Evolutionary conservation across 1,140 invertebrate genomes (phyloP), one percentile per base, ranked within the genome.

Genomic region (Tetragnatha versicolor): DNA sequence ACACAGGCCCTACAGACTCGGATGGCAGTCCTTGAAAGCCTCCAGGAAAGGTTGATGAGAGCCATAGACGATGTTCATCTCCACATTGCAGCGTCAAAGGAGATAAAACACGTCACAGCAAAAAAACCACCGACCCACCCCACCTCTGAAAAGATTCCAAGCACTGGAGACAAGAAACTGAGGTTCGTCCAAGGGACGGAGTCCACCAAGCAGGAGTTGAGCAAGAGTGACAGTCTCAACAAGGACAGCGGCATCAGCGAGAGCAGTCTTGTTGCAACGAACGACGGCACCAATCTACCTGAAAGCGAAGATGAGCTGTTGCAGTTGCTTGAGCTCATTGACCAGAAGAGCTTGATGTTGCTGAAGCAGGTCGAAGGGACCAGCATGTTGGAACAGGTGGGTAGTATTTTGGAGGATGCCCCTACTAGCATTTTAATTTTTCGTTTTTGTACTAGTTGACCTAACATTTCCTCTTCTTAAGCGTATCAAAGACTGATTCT

Each of bases 1-100:
- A n/a, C n/a, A 2, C n/a, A 79, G 78, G 78, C 63, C n/a, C 53
- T 79, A 14, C 78, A 79, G 47, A 60, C 55, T 42, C 66, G 68
- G 65, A 63, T 79, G 78, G 68, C 66, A 29, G 66, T 79, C 27
- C 58, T 79, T 45, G 78, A 79, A 73, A 68, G 47, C 27, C 45
- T 70, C 27, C 78, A 79, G 42, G 78, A 79, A 53, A 31, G 60
- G n/a, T 31, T 79, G n/a, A 72, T 79, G 66, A 42, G 31, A 53
- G 78, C 78, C 27, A 73, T 79, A 29, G 35, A 70, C 27, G 68
- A 65, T 49, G 68, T 79, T 25, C 55, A 79, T 53, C 31, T 42
- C 0, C 78, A 79, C 25, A 33, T 79, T 5, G 60, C 66, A 20
- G 49, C 66, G 0, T 55, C 75, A 14, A 61, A 70, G 39, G 29